Base-by-base conservation (phyloP, 2,113 vertebrate genomes). In the Procapra przewalskii region DNA sequence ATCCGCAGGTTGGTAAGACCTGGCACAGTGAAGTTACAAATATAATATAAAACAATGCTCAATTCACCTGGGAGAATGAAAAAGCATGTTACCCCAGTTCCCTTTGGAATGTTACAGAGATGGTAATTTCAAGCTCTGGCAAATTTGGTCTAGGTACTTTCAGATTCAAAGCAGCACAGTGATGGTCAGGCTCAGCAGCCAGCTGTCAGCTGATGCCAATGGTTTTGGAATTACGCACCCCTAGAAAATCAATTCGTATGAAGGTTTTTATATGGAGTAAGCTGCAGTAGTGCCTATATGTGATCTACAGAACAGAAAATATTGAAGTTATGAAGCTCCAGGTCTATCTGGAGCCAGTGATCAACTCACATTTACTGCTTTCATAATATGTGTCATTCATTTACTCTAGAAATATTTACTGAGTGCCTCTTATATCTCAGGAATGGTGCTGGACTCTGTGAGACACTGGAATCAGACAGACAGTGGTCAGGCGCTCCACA, bases 181-280 rank as follows among this genome's bases (percentile, higher is more conserved):
- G 33, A 94, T 45, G 50, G 48, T 91, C 92, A 83, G 31, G 29
- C n/a, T 60, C 85, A 43, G 83, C 57, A 92, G 83, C 82, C 16
- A 86, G 88, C 82, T 71, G 31, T 60, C 55, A 86, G 25, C 36
- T 91, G 77, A 88, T 79, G 60, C 36, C 40, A 5, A 62, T 79
- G 64, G 57, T 45, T 87, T 96, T 75, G 64, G 75, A 98, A 97
- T 94, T 92, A 94, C 31, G 23, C 15, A 86, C n/a, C 33, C 59
- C 50, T n/a, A 80, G 90, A 88, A 95, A 96, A 95, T 90, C 84
- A 92, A 82, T 96, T 90, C 81, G 85, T 88, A 67, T 94, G 90
- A 93, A 82, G 75, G n/a, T 92, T 93, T 95, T 91, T 79, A 59
- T 55, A 57, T 91, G 67, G 86, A 64, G 45, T 67, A 86, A 96